Base-by-base conservation (phyloP, 2,113 vertebrate species). In the Crocuta crocuta region DNA sequence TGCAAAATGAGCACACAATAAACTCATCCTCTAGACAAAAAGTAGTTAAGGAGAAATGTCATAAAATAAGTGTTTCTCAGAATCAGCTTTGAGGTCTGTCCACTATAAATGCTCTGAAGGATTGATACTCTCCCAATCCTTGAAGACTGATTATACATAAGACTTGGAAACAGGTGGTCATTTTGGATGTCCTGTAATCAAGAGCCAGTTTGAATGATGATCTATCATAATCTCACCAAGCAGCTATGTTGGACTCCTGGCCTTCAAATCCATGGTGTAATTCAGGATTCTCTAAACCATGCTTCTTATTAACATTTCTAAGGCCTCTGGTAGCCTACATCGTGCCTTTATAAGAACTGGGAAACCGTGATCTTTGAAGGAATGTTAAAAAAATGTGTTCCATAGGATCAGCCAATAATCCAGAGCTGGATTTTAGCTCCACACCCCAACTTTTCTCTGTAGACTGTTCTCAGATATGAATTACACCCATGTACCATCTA, bases 401-500 rank as follows among this genome's bases (percentile, higher is more conserved):
- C 16, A 13, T 1, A 45, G 45, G 16, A 74, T 21, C 65, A 31
- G 43, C 68, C 63, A 55, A n/a, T 2, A 31, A 74, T 78, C 13
- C 33, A 50, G 12, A 88, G 13, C 26, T 68, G 35, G 12, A 63
- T 68, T 63, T 79, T 35, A 65, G 58, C 31, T n/a, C 23, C 4
- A 28, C 7, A 48, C 65, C 28, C 45, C 31, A 55, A 21, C 50
- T 13, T 28, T 82, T 15, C 2, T n/a, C 63, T 19, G 1, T 12
- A 79, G 28, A 2, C 7, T 2, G 5, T 63, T 65, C 23, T 73
- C 73, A 70, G 33, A 11, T 33, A 33, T 21, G 33, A 91, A 26
- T 8, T 39, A 65, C 1, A 21, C 4, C 2, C 10, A 5, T 11
- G 4, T 24, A 33, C 7, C 53, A 28, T 35, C 24, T 35, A 2